Percentiles rank a stretch among this genome's conserved stretches.
Conservation (phyloP, 2,888 invertebrate species). For the Cataglyphis livida region DNA sequence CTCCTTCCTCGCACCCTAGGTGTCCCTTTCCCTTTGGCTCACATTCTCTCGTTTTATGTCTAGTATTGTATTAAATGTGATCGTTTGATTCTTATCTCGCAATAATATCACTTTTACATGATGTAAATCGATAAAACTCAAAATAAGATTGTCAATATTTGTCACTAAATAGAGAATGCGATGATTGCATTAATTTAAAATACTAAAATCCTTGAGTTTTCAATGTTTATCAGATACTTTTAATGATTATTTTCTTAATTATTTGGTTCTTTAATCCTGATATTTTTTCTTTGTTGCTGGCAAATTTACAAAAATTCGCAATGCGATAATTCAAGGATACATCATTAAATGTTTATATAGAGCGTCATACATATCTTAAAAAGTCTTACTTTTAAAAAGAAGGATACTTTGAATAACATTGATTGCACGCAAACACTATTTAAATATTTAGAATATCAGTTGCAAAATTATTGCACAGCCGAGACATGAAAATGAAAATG, state of each 20-base stretch:
- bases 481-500: neutral
- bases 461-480: slow-evolving; percentile 19
- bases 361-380: neutral
- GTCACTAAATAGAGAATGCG: neutral
- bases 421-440: slow-evolving; percentile 9
- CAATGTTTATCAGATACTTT: neutral
- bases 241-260: neutral
- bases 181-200: neutral
- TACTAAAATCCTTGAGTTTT: neutral
- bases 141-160: neutral
- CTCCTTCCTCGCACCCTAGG: neutral
- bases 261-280: neutral
- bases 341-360: neutral
- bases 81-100: slow-evolving; percentile 7
- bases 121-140: neutral
- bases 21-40: neutral
- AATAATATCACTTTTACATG: slow-evolving; percentile 12
- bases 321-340: neutral
- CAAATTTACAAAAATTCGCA: neutral
- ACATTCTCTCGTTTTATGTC: slow-evolving; percentile 18
- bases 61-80: slow-evolving; percentile 2
- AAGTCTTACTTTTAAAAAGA: neutral
- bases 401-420: neutral
- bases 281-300: neutral
- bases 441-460: neutral